Percentiles rank a stretch among this genome's conserved stretches.
These are phyloP conservation scores for Aradophagus sp. DNA, from an alignment of 1,140 invertebrate genomes.

Conservation along the genomic window DNA sequence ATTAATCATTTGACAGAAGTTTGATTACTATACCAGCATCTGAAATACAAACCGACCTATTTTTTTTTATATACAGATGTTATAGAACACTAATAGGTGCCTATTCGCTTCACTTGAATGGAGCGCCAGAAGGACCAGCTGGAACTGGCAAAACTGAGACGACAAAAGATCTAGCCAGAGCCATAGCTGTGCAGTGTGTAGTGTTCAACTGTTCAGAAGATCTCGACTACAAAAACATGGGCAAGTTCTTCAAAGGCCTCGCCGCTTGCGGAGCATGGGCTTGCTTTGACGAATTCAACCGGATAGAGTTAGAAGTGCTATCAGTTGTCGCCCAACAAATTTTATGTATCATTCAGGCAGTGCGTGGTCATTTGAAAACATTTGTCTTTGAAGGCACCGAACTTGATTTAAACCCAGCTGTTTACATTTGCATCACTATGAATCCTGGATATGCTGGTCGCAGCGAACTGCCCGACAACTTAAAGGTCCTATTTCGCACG, in stretches of 20 bases:
- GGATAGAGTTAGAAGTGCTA: constrained; percentile 92
- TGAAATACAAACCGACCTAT: no score
- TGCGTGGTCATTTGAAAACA: constrained; percentile 6
- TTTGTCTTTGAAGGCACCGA: constrained; percentile 20
- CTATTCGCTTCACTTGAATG: constrained; percentile 89
- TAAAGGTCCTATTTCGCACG: constrained; percentile 92
- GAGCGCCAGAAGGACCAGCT: constrained; percentile 90
- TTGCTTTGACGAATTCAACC: constrained; percentile 96
- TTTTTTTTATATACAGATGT: no score
- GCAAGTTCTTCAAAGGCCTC: constrained; percentile 92
- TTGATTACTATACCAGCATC: no score
- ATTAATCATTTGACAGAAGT: no score
- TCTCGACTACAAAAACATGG: constrained; percentile 95
- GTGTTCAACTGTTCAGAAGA: constrained; percentile 95
- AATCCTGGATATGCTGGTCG: constrained; percentile 93
- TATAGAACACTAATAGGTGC: constrained; percentile 92
- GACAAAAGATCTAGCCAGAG: constrained; percentile 92
- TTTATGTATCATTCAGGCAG: constrained; percentile 77
- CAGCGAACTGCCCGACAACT: constrained; percentile 90
- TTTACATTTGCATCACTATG: constrained; percentile 91
- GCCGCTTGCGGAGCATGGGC: constrained; percentile 93
- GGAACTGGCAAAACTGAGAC: constrained; percentile 97
- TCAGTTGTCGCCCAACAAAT: constrained; percentile 90
- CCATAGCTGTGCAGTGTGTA: constrained; percentile 90
- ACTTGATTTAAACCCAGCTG: constrained; percentile 14